phyloP scores from a whole-genome alignment of 1,140 invertebrate genomes.

The Zelostemma sp. region DNA sequence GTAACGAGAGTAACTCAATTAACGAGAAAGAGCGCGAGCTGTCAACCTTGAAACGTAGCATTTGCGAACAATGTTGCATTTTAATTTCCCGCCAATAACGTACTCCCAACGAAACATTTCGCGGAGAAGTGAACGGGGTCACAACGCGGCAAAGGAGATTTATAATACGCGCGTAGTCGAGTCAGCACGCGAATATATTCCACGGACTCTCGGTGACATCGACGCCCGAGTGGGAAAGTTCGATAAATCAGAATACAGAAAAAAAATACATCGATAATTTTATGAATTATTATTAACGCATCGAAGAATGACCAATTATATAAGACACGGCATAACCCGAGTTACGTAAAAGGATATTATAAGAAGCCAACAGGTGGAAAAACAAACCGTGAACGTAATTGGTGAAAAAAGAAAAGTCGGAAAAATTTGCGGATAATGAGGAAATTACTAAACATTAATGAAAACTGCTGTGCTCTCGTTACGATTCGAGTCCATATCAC shows the following conservation, averaged over 20 bases:
- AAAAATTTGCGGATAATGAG: constrained; percentile 26
- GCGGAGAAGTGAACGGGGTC: constrained; percentile 30
- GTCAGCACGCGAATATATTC: constrained; percentile 31
- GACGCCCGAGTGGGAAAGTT: constrained; percentile 46
- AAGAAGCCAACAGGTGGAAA: constrained; percentile 13
- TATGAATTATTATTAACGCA: not conserved
- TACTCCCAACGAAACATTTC: constrained; percentile 29
- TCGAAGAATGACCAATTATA: constrained; percentile 22
- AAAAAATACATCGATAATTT: not conserved
- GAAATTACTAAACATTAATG: constrained; percentile 28
- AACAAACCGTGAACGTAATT: constrained; percentile 23
- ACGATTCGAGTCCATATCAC: constrained; percentile 40
- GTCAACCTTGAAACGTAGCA: constrained; percentile 21
- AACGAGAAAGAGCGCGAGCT: not conserved
- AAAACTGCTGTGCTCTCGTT: constrained; percentile 14
- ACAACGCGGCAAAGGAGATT: constrained; percentile 33
- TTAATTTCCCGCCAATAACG: constrained; percentile 36
- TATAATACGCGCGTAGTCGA: constrained; percentile 38
- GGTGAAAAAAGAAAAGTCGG: constrained; percentile 11
- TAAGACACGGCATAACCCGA: constrained; percentile 2
- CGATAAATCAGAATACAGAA: constrained; percentile 25
- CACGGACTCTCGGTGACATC: constrained; percentile 40
- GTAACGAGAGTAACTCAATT: too few species aligned
- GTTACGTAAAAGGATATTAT: constrained; percentile 34
- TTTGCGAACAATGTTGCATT: constrained; percentile 27